phyloP scores from a whole-genome alignment of 2,113 vertebrate genomes.

The Natator depressus region DNA sequence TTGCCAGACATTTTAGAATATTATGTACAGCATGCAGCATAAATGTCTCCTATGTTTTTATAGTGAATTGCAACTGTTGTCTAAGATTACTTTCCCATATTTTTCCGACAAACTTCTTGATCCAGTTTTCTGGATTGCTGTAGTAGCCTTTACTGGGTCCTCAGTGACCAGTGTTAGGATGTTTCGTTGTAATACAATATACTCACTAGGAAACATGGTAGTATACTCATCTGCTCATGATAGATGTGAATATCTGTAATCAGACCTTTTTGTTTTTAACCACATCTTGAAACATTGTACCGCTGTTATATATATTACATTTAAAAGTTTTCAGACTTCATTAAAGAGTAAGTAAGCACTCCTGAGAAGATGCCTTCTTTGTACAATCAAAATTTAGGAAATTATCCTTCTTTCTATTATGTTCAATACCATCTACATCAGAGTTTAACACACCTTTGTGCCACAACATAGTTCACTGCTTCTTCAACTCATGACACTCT shows the following conservation, averaged over 20 bases:
- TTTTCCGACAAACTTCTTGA: not conserved
- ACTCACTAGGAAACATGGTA: not conserved
- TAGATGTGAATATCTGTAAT: not conserved
- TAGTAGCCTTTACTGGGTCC: not conserved
- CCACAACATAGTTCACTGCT: not conserved
- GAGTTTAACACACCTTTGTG: not conserved
- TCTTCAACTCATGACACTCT: not conserved
- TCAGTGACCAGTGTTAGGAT: not conserved
- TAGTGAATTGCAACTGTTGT: not conserved
- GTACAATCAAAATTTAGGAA: not conserved
- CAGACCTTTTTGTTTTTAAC: not conserved
- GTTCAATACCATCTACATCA: not conserved
- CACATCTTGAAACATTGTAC: not conserved
- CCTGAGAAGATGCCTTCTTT: not conserved
- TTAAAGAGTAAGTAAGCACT: not conserved
- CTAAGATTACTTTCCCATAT: not conserved
- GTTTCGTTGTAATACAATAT: not conserved
- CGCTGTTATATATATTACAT: accelerated
- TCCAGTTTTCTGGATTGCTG: not conserved
- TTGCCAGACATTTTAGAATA: not conserved
- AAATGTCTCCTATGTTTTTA: not conserved
- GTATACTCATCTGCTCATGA: not conserved
- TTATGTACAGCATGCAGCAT: not conserved
- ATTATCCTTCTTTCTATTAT: not conserved
- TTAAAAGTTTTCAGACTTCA: not conserved